Conservation (phyloP, 2,113 vertebrate species). For the Diadophis punctatus region DNA sequence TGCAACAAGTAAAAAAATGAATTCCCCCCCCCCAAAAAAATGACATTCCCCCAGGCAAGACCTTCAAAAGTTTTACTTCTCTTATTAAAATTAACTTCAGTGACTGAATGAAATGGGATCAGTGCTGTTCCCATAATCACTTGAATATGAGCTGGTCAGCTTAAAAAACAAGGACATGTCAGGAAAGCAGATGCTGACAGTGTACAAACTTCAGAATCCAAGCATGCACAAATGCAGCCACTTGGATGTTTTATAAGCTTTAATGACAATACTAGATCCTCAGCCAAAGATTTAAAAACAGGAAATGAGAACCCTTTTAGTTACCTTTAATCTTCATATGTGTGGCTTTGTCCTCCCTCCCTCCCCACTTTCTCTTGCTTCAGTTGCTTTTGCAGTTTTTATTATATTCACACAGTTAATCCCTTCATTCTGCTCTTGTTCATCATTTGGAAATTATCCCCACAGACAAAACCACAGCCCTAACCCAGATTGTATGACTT, state of each 20-base stretch:
- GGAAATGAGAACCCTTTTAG: constrained; percentile 54
- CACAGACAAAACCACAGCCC: constrained; percentile 64
- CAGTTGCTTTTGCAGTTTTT: constrained; percentile 24
- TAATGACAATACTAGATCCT: constrained; percentile 53
- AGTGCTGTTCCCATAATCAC: constrained; percentile 7
- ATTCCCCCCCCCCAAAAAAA: neutral
- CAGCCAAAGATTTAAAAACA: constrained; percentile 46
- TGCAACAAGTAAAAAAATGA: neutral
- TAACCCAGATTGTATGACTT: constrained; percentile 64
- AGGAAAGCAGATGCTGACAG: neutral
- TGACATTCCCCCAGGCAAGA: constrained; percentile 1
- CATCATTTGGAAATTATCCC: constrained; percentile 53
- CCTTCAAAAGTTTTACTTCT: constrained; percentile 43
- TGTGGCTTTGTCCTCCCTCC: neutral
- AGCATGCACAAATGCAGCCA: constrained; percentile 42
- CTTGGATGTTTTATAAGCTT: constrained; percentile 40
- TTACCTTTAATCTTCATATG: constrained; percentile 71
- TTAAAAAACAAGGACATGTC: constrained; percentile 24
- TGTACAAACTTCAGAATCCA: neutral
- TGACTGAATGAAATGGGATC: constrained; percentile 50
- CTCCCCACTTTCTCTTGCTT: constrained; percentile 61
- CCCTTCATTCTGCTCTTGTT: constrained; percentile 57
- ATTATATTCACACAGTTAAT: constrained; percentile 65
- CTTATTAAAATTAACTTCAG: constrained; percentile 52
- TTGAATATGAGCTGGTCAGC: constrained; percentile 15